These are phyloP conservation scores for Stenchaetothrips biformis DNA, from an alignment of 2,888 invertebrate species.

Conservation along the genomic window DNA sequence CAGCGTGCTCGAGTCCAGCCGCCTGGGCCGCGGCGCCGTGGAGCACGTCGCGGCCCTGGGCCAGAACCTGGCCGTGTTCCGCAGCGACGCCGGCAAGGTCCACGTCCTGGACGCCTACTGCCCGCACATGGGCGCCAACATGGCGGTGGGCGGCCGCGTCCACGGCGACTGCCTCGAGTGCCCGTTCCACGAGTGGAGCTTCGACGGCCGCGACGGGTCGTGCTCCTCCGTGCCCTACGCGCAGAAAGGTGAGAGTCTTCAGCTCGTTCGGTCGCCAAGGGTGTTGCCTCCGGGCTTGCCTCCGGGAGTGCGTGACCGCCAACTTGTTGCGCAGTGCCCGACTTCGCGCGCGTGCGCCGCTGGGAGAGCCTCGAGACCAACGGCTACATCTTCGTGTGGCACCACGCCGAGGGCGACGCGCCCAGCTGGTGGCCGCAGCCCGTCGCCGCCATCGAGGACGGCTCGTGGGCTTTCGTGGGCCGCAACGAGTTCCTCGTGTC, in stretches of 20 bases:
- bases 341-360: conserved; percentile 60
- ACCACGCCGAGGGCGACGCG: conserved; percentile 64
- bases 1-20: conserved; percentile 61
- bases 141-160: conserved; percentile 72
- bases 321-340: conserved; percentile 54
- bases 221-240: conserved; percentile 72
- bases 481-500: conserved; percentile 71
- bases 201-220: conserved; percentile 66
- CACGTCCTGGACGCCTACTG: conserved; percentile 80
- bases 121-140: conserved; percentile 83
- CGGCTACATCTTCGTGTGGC: conserved; percentile 75
- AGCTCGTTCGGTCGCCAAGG: not conserved
- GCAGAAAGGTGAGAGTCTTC: conserved; percentile 47
- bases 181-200: conserved; percentile 86
- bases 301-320: too few species aligned
- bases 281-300: not conserved
- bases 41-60: conserved; percentile 60
- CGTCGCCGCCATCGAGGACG: conserved; percentile 52
- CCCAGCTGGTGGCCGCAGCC: conserved; percentile 64
- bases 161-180: conserved; percentile 75
- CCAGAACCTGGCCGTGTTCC: conserved; percentile 61
- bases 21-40: conserved; percentile 46
- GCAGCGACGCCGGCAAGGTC: conserved; percentile 58
- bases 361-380: conserved; percentile 68
- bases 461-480: conserved; percentile 63